Evolutionary conservation across 2,797 vertebrate species (phyloP).

Genomic region (Rhinichthys osculus): DNA sequence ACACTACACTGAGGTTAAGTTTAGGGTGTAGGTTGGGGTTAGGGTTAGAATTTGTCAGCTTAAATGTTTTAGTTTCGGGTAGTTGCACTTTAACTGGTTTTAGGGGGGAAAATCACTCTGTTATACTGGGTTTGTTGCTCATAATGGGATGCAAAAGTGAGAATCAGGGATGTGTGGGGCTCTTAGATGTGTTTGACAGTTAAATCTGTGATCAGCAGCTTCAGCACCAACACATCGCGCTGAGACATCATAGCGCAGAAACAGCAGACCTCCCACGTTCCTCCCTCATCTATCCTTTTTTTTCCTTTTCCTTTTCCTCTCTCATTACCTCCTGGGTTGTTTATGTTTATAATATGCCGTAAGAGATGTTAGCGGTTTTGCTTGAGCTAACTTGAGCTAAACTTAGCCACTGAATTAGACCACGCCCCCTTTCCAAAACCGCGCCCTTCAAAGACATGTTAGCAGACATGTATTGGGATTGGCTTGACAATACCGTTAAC

Average conservation of each 20-base stretch:
- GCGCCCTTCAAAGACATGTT: background rate
- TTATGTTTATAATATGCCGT: background rate
- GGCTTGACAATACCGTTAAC: background rate
- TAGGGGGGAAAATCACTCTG: background rate
- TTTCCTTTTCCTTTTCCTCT: background rate
- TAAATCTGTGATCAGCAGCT: constrained; percentile 54
- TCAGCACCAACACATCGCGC: constrained; percentile 18
- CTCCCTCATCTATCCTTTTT: constrained; percentile 53
- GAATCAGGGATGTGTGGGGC: constrained; percentile 52
- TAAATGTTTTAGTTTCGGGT: no score
- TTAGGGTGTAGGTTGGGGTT: background rate
- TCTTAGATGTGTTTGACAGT: constrained; percentile 41
- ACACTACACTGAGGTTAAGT: background rate
- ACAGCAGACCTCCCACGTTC: constrained; percentile 32
- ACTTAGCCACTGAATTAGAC: background rate
- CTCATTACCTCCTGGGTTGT: constrained; percentile 29
- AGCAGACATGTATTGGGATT: background rate
- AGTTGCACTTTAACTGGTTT: background rate
- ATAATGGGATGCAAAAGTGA: constrained; percentile 50
- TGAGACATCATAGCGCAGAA: constrained; percentile 31
- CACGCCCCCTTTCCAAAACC: background rate
- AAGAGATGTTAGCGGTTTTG: background rate
- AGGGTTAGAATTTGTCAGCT: no score
- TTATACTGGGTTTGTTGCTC: background rate
- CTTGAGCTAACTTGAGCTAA: constrained; percentile 1